Conservation (phyloP, 2,797 vertebrate genomes). For the Acanthurus lineatus region DNA sequence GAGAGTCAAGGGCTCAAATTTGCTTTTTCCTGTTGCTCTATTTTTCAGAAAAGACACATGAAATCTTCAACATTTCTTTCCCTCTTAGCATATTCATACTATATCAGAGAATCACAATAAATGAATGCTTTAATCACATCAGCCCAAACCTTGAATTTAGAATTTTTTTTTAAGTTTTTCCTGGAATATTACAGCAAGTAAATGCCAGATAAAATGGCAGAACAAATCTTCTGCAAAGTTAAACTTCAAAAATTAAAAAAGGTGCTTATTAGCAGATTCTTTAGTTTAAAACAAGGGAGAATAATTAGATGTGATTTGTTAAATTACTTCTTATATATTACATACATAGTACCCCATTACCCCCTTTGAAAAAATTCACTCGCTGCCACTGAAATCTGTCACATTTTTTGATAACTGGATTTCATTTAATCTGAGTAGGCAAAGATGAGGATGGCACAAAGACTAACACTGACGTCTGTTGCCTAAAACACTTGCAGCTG, state of each 20-base stretch:
- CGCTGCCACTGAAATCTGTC: too few species aligned
- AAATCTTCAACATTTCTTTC: neutral
- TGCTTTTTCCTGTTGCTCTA: neutral
- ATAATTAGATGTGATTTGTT: too few species aligned
- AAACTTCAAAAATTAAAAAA: too few species aligned
- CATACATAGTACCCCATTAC: too few species aligned
- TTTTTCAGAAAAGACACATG: too few species aligned
- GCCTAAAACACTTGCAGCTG: constrained; percentile 33
- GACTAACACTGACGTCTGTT: constrained; percentile 24
- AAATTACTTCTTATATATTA: too few species aligned
- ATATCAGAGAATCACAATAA: neutral
- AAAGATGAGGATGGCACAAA: neutral
- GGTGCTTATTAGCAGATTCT: neutral
- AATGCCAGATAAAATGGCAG: neutral
- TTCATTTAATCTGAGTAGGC: neutral
- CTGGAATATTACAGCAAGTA: neutral
- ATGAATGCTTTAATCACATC: neutral
- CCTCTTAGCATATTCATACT: neutral
- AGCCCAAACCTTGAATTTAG: neutral
- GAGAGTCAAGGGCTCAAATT: constrained; percentile 3
- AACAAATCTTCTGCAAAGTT: neutral
- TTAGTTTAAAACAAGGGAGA: too few species aligned
- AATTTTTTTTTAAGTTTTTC: neutral
- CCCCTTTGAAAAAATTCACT: too few species aligned
- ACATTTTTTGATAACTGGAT: neutral